Conservation (phyloP, 1,140 invertebrate species). For the Monomorium pharaonis region DNA sequence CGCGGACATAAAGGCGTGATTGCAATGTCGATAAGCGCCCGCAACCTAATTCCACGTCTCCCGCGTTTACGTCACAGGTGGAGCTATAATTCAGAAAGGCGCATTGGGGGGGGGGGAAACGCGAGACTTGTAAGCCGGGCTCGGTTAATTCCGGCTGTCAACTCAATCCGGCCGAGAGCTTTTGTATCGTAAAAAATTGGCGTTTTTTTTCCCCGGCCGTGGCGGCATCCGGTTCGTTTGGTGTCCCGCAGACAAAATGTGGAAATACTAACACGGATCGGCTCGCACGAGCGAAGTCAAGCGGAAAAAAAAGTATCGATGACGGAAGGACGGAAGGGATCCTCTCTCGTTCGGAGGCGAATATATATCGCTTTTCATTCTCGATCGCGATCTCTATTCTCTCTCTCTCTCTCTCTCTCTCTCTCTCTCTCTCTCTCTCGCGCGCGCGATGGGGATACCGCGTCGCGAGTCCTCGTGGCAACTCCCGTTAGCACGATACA, state of each 20-base stretch:
- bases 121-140: not conserved
- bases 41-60: not conserved
- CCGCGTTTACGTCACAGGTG: not conserved
- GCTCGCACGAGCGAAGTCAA: conserved; percentile 37
- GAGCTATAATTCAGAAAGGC: not conserved
- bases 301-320: conserved; percentile 46
- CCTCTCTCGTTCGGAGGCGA: conserved; percentile 3
- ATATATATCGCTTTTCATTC: conserved; percentile 42
- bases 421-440: too few relatives aligned
- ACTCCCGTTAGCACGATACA: conserved; percentile 22
- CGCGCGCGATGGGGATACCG: not conserved
- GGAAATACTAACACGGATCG: conserved; percentile 43
- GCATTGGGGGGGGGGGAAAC: not conserved
- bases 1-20: not conserved
- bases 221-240: not conserved
- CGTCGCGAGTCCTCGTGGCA: conserved; percentile 11
- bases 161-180: conserved; percentile 12
- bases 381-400: conserved; percentile 30
- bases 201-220: not conserved
- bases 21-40: conserved; percentile 4
- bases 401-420: too few relatives aligned
- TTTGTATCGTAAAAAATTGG: conserved; percentile 41
- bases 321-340: conserved; percentile 15
- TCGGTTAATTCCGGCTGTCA: conserved; percentile 1
- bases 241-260: conserved; percentile 5